Percentiles rank a stretch among this genome's conserved stretches.
Evolutionary conservation across 2,797 vertebrate species (phyloP).

Genomic region (Xenops minutus): DNA sequence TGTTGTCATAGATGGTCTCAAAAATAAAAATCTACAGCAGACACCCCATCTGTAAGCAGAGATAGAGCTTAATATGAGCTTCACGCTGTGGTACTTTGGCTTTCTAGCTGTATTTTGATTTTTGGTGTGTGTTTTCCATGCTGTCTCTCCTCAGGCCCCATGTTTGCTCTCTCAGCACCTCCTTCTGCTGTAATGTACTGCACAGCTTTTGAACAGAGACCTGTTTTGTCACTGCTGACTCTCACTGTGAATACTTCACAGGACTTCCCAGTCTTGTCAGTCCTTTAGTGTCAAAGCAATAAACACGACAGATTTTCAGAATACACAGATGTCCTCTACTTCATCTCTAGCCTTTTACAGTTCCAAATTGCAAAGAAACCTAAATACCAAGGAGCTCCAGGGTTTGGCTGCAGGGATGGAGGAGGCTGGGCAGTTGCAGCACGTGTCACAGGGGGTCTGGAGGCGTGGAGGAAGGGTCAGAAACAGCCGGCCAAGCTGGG

Average conservation of each 20-base stretch:
- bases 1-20: accelerated
- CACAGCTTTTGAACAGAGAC: not conserved
- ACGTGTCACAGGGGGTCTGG: accelerated
- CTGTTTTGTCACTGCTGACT: not conserved
- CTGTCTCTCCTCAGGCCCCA: not conserved
- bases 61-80: not conserved
- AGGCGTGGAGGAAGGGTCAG: not conserved
- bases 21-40: not conserved
- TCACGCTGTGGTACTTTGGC: not conserved
- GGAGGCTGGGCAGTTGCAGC: not conserved
- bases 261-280: not conserved
- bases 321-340: not conserved
- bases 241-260: not conserved
- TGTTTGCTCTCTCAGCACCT: not conserved
- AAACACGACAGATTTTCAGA: not conserved
- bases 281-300: conserved; percentile 20
- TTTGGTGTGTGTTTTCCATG: not conserved
- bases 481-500: not conserved
- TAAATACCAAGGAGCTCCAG: accelerated
- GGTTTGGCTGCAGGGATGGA: not conserved
- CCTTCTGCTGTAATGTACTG: not conserved
- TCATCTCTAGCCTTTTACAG: not conserved
- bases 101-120: not conserved
- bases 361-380: not conserved
- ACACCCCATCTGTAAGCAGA: not conserved